Base-by-base conservation (phyloP, 2,797 vertebrate species). In the Aeoliscus strigatus region DNA sequence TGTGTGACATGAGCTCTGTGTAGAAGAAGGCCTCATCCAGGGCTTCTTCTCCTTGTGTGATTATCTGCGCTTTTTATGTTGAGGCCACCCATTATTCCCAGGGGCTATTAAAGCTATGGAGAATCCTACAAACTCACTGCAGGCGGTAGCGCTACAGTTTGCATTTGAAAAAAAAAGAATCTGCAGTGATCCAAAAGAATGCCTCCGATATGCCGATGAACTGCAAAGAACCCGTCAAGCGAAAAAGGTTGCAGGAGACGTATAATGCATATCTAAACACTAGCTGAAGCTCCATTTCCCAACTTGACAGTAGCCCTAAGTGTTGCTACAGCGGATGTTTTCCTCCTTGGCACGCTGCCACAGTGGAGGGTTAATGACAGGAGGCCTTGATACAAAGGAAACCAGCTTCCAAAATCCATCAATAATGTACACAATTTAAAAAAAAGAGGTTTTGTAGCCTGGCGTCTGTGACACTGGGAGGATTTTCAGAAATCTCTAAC, bases 51-150 rank as follows among this genome's bases (percentile, higher is more conserved):
- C 58, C 77, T 70, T 77, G 64, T 75, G 51, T 58, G 60, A 78
- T 76, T 73, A 75, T 82, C 71, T 66, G 44, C 6, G 27, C 45
- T 62, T 69, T 79, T 70, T 29, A 72, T 75, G 77, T 73, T 42
- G 27, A 44, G 56, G 54, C 55, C 65, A 60, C 42, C 56, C 54
- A 32, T 67, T 74, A 74, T 73, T 73, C 63, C 52, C 64, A 28
- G 39, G 44, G 60, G 65, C 66, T 75, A 51, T 56, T 73, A 66
- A 58, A 70, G 50, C 66, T 59, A 47, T 27, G 18, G 58, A 58
- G 46, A 73, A 48, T 59, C 63, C 47, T 39, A 51, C 36, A 42
- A 43, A 37, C 62, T 45, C 2, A 2, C 53, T 45, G 51, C 60
- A 12, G 39, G 50, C 37, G 29, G 32, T 39, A 59, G 18, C 44